A percentile compares a stretch with the other conserved stretches of the same genome.
Evolutionary conservation across 2,113 vertebrate species (phyloP).

Genomic region (Tonatia bakeri): DNA sequence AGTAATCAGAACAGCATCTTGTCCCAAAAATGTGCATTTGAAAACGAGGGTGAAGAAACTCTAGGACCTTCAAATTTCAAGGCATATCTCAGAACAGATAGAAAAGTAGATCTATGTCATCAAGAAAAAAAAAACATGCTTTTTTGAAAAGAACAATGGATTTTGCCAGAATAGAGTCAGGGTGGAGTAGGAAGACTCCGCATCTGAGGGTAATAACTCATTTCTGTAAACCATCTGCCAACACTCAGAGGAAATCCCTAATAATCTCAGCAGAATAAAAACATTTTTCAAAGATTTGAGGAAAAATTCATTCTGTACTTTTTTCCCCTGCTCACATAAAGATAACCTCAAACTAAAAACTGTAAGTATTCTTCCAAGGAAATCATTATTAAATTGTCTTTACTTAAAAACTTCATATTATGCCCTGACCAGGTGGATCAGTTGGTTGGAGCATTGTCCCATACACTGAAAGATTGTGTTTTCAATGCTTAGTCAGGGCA

Average conservation of each 20-base stretch:
- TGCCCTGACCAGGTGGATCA: too few species aligned
- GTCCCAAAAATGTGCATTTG: background rate
- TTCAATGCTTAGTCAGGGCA: too few species aligned
- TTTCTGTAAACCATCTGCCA: conserved; percentile 53
- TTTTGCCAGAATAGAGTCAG: conserved; percentile 58
- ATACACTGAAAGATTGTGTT: too few species aligned
- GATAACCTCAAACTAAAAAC: background rate
- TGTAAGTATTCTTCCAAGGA: background rate
- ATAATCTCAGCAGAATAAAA: conserved; percentile 3
- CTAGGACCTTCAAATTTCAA: background rate
- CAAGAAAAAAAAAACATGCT: background rate
- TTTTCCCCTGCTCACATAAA: background rate
- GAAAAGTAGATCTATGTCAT: background rate
- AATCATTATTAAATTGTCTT: background rate
- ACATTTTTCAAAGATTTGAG: background rate
- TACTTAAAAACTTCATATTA: background rate
- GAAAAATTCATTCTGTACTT: background rate
- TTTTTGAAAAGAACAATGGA: conserved; percentile 12
- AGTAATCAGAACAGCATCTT: background rate
- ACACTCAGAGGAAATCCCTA: conserved; percentile 67
- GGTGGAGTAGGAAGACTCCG: conserved; percentile 65
- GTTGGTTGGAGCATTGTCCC: too few species aligned
- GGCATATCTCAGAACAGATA: background rate
- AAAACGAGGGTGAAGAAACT: background rate
- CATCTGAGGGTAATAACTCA: conserved; percentile 57